phyloP scores from a whole-genome alignment of 2,113 vertebrate species.

The Tachuris rubrigastra region DNA sequence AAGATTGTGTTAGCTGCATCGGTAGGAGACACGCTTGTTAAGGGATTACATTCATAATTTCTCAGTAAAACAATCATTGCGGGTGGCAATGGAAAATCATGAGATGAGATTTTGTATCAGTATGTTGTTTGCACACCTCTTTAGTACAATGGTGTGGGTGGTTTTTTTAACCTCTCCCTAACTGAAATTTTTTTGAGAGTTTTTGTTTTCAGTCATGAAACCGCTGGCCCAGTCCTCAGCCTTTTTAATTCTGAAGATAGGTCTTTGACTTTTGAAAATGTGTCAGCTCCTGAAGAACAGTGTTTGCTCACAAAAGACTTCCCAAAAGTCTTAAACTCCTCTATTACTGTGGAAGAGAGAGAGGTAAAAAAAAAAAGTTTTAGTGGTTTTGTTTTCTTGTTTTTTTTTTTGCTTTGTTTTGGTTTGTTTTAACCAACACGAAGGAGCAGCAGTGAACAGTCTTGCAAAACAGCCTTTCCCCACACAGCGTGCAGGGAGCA shows the following conservation, averaged over 20 bases:
- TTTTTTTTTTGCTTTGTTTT: neutral
- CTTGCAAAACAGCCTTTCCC: neutral
- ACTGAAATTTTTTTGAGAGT: neutral
- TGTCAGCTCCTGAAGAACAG: neutral
- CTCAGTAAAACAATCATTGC: neutral
- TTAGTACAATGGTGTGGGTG: neutral
- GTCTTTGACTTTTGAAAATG: neutral
- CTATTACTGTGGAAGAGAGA: neutral
- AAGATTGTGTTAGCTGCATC: neutral
- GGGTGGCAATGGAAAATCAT: neutral
- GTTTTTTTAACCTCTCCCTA: neutral
- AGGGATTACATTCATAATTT: neutral
- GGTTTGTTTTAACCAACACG: neutral
- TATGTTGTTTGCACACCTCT: neutral
- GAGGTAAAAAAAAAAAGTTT: neutral
- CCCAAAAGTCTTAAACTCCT: neutral
- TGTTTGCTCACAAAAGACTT: neutral
- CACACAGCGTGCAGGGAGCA: rapidly evolving
- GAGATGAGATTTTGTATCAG: neutral
- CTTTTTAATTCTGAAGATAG: neutral
- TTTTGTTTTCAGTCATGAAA: neutral
- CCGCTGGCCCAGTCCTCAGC: neutral
- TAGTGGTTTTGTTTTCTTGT: neutral
- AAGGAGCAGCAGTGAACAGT: neutral
- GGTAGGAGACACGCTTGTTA: neutral